phyloP scores from a whole-genome alignment of 2,888 invertebrate species.

The Limulus polyphemus region DNA sequence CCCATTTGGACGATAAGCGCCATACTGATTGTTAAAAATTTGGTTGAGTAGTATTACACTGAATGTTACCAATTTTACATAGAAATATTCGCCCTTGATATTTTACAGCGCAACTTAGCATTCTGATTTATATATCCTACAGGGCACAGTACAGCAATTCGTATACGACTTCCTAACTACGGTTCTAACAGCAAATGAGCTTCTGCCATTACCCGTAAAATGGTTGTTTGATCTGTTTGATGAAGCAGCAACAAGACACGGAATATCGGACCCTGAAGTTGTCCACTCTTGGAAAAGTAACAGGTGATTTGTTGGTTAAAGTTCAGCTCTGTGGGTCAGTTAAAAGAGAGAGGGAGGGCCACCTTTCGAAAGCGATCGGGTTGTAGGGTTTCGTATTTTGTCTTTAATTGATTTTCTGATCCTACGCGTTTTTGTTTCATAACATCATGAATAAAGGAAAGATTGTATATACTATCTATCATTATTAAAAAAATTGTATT shows the following conservation, averaged over 20 bases:
- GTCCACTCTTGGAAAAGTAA: conserved; percentile 33
- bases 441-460: no score
- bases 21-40: no score
- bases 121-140: conserved; percentile 24
- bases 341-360: no score
- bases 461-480: no score
- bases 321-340: no score
- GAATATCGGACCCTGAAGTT: conserved; percentile 29
- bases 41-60: no score
- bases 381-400: no score
- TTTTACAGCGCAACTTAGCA: not conserved
- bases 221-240: conserved; percentile 37
- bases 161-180: conserved; percentile 43
- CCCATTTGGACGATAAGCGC: no score
- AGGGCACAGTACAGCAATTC: conserved; percentile 61
- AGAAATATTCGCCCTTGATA: not conserved
- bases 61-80: no score
- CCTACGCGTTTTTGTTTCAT: not conserved
- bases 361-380: no score
- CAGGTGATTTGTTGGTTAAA: conserved; percentile 10
- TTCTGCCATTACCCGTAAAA: conserved; percentile 33
- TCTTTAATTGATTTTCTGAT: no score
- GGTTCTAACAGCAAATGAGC: conserved; percentile 30
- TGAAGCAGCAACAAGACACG: conserved; percentile 31
- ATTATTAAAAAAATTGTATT: no score